These are phyloP conservation scores for Apodemia mormo DNA, from an alignment of 2,888 invertebrate species.

Conservation along the genomic window DNA sequence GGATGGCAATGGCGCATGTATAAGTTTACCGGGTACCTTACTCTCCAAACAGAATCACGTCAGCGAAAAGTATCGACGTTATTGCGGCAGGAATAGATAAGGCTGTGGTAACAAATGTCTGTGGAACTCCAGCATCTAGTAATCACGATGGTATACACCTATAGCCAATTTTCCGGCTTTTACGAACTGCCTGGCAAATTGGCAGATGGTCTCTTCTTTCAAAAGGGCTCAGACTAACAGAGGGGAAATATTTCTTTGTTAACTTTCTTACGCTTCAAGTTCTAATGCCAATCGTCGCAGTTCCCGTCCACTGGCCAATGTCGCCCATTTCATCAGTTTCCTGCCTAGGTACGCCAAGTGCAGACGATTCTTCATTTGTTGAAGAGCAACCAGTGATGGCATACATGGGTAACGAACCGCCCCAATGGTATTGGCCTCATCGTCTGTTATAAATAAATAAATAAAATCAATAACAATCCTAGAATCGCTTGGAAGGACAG, in stretches of 20 bases:
- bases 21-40: too few relatives aligned
- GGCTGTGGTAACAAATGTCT: too few relatives aligned
- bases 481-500: too few relatives aligned
- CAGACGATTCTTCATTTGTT: conserved; percentile 67
- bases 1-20: too few relatives aligned
- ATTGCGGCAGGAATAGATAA: too few relatives aligned
- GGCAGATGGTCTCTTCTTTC: not conserved
- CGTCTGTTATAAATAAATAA: conserved; percentile 30
- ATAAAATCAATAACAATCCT: too few relatives aligned
- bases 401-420: conserved; percentile 55
- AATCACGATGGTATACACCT: too few relatives aligned
- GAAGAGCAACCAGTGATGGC: conserved; percentile 67
- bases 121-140: too few relatives aligned
- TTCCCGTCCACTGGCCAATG: conserved; percentile 60
- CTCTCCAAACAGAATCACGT: too few relatives aligned
- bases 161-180: too few relatives aligned
- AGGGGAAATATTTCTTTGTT: not conserved
- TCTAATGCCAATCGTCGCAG: conserved; percentile 48
- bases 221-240: not conserved
- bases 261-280: conserved; percentile 43
- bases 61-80: too few relatives aligned
- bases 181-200: too few relatives aligned
- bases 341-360: conserved; percentile 61
- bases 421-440: conserved; percentile 41
- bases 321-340: conserved; percentile 73